Conservation (phyloP, 2,113 vertebrate species). For the Acinonyx jubatus region DNA sequence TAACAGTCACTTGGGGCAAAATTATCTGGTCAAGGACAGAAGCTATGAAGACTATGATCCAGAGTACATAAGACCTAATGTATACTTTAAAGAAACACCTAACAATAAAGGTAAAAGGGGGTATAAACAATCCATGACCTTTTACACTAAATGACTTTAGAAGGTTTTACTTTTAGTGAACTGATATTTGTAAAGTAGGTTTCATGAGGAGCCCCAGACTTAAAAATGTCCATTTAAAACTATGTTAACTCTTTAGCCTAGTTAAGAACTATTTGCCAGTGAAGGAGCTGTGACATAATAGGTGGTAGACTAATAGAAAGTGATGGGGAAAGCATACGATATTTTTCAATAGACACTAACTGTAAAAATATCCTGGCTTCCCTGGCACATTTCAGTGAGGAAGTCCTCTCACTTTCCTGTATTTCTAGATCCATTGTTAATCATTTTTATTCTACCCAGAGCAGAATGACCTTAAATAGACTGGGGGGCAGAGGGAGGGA, state of each 20-base stretch:
- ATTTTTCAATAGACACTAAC: background rate
- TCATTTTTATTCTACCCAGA: slow-evolving; percentile 1
- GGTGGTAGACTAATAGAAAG: background rate
- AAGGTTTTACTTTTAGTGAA: background rate
- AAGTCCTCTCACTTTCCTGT: background rate
- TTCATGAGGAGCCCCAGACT: background rate
- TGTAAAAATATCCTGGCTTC: background rate
- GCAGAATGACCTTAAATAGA: slow-evolving; percentile 29
- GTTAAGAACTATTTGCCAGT: background rate
- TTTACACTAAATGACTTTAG: background rate
- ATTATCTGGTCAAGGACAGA: slow-evolving; percentile 2
- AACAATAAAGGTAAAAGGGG: background rate
- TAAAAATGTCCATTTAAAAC: background rate
- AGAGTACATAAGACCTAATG: background rate
- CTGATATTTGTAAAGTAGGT: background rate
- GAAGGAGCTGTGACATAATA: background rate
- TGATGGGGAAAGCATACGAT: background rate
- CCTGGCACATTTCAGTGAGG: background rate
- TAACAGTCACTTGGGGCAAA: slow-evolving; percentile 41
- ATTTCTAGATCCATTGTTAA: background rate
- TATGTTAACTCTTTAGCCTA: background rate
- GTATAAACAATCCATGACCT: background rate
- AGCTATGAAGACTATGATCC: background rate
- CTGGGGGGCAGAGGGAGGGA: background rate
- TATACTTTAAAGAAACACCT: background rate